Evolutionary conservation across 2,113 vertebrate species (phyloP).

Genomic region (Grantiella picta): DNA sequence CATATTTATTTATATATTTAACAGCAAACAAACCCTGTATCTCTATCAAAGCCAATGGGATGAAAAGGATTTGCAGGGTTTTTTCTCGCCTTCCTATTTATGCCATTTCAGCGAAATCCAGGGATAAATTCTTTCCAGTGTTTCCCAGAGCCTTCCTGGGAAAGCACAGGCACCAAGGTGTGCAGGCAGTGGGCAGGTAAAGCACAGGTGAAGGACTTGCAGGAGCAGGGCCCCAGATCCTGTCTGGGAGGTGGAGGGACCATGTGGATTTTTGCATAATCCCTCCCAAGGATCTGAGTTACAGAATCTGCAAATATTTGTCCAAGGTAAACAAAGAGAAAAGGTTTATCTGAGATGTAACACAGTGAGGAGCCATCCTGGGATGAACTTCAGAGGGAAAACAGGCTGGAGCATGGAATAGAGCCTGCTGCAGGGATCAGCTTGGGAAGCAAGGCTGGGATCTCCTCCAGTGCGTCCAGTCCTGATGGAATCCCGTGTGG

Average conservation of each 20-base stretch:
- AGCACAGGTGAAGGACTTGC: neutral
- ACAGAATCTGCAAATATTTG: conserved; percentile 18
- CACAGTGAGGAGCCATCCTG: neutral
- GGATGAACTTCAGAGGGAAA: neutral
- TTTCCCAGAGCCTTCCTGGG: neutral
- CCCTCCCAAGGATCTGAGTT: neutral
- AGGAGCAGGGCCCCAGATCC: neutral
- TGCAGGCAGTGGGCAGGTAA: neutral
- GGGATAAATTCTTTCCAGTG: neutral
- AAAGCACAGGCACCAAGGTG: neutral
- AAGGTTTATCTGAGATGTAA: neutral
- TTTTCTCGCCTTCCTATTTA: neutral
- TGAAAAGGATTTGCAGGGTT: conserved; percentile 1
- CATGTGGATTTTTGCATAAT: neutral
- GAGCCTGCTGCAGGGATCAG: neutral
- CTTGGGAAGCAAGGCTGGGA: neutral
- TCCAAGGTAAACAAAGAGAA: neutral
- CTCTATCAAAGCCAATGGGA: neutral
- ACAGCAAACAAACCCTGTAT: neutral
- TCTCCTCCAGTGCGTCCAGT: neutral
- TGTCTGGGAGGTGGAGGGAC: neutral
- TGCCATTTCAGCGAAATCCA: neutral
- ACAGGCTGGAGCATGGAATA: neutral
- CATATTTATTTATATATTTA: neutral
- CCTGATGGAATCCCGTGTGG: neutral